Evolutionary conservation across 2,888 invertebrate species (phyloP).

Genomic region (Cataglyphis altisquamis): DNA sequence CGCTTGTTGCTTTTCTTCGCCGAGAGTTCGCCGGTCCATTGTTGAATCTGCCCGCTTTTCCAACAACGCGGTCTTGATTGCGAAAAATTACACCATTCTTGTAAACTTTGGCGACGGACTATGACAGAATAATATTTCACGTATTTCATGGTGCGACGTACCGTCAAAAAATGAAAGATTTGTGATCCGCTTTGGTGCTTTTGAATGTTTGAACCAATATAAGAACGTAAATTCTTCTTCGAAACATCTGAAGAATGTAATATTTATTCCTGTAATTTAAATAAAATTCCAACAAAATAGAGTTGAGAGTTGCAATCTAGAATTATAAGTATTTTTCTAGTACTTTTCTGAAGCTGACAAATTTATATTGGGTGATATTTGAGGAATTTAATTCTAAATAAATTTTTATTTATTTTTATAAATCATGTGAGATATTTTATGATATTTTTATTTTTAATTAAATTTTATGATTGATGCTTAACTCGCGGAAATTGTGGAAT

Average conservation of each 20-base stretch:
- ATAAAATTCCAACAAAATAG: conserved; percentile 12
- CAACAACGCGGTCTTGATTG: conserved; percentile 45
- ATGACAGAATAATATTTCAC: conserved; percentile 30
- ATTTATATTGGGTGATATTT: not conserved
- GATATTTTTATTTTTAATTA: conserved; percentile 5
- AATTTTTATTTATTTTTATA: conserved; percentile 18
- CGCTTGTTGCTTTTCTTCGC: not conserved
- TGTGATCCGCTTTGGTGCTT: not conserved
- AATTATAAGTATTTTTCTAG: not conserved
- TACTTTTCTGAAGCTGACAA: not conserved
- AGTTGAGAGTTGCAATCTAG: conserved; percentile 14
- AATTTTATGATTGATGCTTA: conserved; percentile 21
- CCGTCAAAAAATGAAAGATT: not conserved
- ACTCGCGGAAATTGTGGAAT: conserved; percentile 13
- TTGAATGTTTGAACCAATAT: not conserved
- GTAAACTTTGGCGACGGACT: conserved; percentile 22
- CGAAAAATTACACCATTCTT: conserved; percentile 48
- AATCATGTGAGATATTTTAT: not conserved
- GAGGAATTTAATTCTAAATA: not conserved
- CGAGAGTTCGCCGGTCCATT: not conserved
- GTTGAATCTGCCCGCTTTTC: conserved; percentile 27
- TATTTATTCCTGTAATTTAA: not conserved
- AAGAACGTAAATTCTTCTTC: not conserved
- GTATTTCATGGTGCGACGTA: not conserved
- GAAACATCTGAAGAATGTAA: not conserved